Evolutionary conservation across 1,140 invertebrate genomes (phyloP), one percentile per base, ranked within the genome.

Genomic region (Delia radicum): DNA sequence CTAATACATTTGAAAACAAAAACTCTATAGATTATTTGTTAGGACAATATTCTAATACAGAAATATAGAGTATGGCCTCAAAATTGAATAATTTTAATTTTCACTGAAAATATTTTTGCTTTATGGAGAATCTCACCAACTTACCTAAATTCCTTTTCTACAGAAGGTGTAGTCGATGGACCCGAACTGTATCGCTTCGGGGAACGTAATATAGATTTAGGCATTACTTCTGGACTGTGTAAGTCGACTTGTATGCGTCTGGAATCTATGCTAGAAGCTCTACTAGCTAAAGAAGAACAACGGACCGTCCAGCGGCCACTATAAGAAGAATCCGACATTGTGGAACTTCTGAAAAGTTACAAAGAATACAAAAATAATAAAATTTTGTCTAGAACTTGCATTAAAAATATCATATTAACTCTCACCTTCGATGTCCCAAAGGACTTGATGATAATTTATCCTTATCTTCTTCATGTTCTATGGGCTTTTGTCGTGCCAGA

Each of bases 401-500:
- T 37, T 8, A 42, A 5, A 37, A 29, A 3, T 12, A 13, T 7
- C 61, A 61, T 48, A 48, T 28, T n/a, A 42, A 21, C 12, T 55
- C 48, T 55, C 67, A 85, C 82, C 83, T 79, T 72, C 83, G 81
- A 75, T 85, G 79, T 3, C 83, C 83, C 55, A 85, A 76, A 7
- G 82, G 82, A 75, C 81, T 85, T 67, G 29, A 67, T 33, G 31
- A 31, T 3, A 69, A 13, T 4, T 55, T 55, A 21, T 31, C n/a
- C 26, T 65, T 65, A 61, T 75, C 74, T 55, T 90, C 90, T 75
- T 92, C 91, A 75, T 92, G 90, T 7, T 91, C 90, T 18, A 95
- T 90, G 73, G 91, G 91, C 71, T 91, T 90, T 80, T 95, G 94
- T 15, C 94, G 86, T 5, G 91, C 87, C n/a, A 95, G 87, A 37